phyloP scores from a whole-genome alignment of 2,888 invertebrate genomes.

The Epinotia nisella region DNA sequence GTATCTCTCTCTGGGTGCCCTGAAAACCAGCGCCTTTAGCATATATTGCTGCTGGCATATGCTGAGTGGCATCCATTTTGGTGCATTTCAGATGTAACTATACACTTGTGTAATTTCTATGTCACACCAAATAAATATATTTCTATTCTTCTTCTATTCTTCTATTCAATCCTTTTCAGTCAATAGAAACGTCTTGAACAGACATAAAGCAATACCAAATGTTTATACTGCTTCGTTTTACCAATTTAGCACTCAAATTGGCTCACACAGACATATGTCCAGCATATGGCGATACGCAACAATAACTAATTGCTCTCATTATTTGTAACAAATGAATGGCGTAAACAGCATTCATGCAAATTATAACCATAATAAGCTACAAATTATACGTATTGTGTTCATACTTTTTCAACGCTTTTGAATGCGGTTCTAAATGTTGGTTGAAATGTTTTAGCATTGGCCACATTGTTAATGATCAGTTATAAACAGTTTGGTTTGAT shows the following conservation, averaged over 20 bases:
- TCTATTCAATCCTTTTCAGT: too few species aligned
- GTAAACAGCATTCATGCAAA: constrained; percentile 28
- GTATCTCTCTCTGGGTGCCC: too few species aligned
- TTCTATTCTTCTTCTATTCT: too few species aligned
- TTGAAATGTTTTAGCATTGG: not conserved
- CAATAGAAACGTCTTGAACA: not conserved
- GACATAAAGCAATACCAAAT: not conserved
- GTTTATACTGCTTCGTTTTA: not conserved
- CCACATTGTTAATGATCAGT: not conserved
- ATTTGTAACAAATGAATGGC: constrained; percentile 33
- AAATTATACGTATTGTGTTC: constrained; percentile 18
- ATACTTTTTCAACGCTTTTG: constrained; percentile 12
- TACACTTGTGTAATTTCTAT: too few species aligned
- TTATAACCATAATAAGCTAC: constrained; percentile 28
- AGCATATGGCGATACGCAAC: constrained; percentile 37
- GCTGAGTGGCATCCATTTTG: too few species aligned
- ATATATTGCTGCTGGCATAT: too few species aligned
- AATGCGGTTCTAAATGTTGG: not conserved
- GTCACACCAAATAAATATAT: too few species aligned
- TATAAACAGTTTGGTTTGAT: not conserved
- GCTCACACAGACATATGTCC: constrained; percentile 25
- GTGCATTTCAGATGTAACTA: too few species aligned
- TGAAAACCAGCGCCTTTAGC: too few species aligned
- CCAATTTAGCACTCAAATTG: constrained; percentile 1
- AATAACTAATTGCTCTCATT: constrained; percentile 41